phyloP scores from a whole-genome alignment of 2,113 vertebrate species.

The Rhinogobius similis region DNA sequence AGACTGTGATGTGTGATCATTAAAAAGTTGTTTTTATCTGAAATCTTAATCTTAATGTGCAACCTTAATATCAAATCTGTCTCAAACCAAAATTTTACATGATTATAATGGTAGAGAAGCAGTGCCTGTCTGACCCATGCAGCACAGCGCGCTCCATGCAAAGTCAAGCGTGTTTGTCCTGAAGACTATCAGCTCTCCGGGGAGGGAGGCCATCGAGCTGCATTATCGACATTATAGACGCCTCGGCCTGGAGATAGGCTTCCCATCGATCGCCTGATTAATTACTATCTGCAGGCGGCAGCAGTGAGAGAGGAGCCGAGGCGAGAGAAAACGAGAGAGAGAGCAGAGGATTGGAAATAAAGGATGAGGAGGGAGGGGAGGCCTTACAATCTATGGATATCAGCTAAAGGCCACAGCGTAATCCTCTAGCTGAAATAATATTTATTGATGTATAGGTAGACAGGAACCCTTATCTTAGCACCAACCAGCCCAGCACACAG shows the following conservation, averaged over 20 bases:
- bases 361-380: slow-evolving; percentile 37
- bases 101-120: no score
- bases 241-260: slow-evolving; percentile 73
- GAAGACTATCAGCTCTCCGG: slow-evolving; percentile 68
- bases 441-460: slow-evolving; percentile 76
- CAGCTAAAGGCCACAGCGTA: slow-evolving; percentile 69
- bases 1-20: no score
- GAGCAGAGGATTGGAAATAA: slow-evolving; percentile 6
- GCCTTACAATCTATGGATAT: slow-evolving; percentile 76
- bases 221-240: slow-evolving; percentile 78
- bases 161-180: slow-evolving; percentile 69
- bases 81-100: no score
- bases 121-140: slow-evolving; percentile 14
- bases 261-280: slow-evolving; percentile 77
- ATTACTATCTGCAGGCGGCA: slow-evolving; percentile 77
- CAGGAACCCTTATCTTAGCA: slow-evolving; percentile 59
- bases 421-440: slow-evolving; percentile 74
- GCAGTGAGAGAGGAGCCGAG: slow-evolving; percentile 30
- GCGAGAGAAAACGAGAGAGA: slow-evolving; percentile 4
- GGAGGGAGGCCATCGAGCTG: slow-evolving; percentile 68
- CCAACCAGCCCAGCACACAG: slow-evolving; percentile 51
- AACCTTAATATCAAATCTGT: no score
- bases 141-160: slow-evolving; percentile 51
- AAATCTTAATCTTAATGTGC: no score
- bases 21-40: no score